Evolutionary conservation across 2,888 invertebrate genomes (phyloP).

Genomic region (Hybos culiciformis): DNA sequence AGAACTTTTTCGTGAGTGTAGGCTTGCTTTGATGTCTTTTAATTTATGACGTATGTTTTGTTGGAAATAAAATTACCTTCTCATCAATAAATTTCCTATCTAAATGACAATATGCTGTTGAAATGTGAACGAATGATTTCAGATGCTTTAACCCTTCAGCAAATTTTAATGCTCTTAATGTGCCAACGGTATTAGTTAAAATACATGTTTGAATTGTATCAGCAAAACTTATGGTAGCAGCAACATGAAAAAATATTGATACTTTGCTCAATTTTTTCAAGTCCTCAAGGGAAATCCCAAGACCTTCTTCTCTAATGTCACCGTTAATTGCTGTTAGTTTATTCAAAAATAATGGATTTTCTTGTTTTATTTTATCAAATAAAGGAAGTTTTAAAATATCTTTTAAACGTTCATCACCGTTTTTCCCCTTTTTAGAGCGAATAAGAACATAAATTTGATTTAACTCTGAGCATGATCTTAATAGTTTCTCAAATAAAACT

Average conservation of each 20-base stretch:
- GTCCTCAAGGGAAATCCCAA: slow-evolving; percentile 43
- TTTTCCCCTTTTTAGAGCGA: slow-evolving; percentile 54
- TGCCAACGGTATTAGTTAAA: slow-evolving; percentile 33
- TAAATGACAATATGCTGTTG: slow-evolving; percentile 78
- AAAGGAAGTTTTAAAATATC: slow-evolving; percentile 42
- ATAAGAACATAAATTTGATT: slow-evolving; percentile 63
- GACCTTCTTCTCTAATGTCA: slow-evolving; percentile 41
- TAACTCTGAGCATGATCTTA: slow-evolving; percentile 65
- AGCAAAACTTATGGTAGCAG: slow-evolving; percentile 55
- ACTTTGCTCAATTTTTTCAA: slow-evolving; percentile 43
- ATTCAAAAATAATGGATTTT: slow-evolving; percentile 40
- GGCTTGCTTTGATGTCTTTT: no score
- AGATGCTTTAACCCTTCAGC: slow-evolving; percentile 40
- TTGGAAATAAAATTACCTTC: no score
- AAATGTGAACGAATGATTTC: slow-evolving; percentile 63
- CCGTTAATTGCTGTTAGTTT: slow-evolving; percentile 55
- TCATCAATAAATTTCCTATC: slow-evolving; percentile 61
- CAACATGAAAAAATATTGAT: slow-evolving; percentile 59
- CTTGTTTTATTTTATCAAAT: slow-evolving; percentile 31
- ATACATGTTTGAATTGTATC: not conserved
- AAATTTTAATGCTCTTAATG: slow-evolving; percentile 47
- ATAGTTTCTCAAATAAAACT: slow-evolving; percentile 72
- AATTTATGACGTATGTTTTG: no score
- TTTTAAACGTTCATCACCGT: slow-evolving; percentile 48
- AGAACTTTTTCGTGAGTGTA: no score